Percentiles rank a stretch among this genome's conserved stretches.
phyloP scores from a whole-genome alignment of 2,113 vertebrate genomes.

The Hyperoodon ampullatus region DNA sequence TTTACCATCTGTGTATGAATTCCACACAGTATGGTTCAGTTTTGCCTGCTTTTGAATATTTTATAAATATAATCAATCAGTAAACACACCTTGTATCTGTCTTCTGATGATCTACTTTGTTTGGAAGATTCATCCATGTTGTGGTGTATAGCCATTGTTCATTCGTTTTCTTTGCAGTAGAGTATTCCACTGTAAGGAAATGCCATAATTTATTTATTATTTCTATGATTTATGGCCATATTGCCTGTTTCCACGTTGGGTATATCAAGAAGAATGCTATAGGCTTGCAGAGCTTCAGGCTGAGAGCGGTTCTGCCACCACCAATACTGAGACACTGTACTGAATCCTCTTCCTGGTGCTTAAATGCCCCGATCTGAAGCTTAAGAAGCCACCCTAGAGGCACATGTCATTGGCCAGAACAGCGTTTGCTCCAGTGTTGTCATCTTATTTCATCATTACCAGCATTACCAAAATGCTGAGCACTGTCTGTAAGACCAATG shows the following conservation, averaged over 20 bases:
- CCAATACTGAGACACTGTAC: not conserved
- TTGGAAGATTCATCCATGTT: not conserved
- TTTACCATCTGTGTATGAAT: not conserved
- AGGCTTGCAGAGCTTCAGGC: not conserved
- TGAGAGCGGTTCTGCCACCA: not conserved
- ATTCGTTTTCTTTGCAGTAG: not conserved
- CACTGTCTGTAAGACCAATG: constrained; percentile 95
- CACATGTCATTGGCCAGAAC: not conserved
- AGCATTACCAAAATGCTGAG: constrained; percentile 93
- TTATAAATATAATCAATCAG: not conserved
- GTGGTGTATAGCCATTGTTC: not conserved
- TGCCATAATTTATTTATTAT: not conserved
- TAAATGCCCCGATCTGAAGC: not conserved
- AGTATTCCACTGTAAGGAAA: not conserved
- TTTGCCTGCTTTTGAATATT: not conserved
- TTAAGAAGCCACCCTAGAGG: not conserved
- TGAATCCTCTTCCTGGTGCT: not conserved
- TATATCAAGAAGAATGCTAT: not conserved
- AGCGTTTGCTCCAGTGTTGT: not conserved
- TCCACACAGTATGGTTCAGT: not conserved
- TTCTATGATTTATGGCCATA: not conserved
- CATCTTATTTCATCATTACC: not conserved
- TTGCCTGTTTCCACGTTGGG: not conserved
- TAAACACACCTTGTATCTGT: not conserved
- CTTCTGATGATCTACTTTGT: not conserved